Conservation (phyloP, 2,888 invertebrate genomes). For the Erebia aethiops region DNA sequence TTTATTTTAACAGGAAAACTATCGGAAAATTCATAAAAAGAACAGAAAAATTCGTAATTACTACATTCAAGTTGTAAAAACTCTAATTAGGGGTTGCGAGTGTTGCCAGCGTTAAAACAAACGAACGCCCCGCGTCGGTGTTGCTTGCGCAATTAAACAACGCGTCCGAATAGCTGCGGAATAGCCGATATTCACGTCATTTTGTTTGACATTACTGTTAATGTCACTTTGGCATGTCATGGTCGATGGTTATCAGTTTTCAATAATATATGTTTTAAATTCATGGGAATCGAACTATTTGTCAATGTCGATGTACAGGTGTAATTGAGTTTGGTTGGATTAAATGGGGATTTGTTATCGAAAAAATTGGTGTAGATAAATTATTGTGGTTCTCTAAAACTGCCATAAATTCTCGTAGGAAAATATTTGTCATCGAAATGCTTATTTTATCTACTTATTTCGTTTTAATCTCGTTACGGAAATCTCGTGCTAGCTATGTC, state of each 20-base stretch:
- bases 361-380: not conserved
- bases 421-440: too few species aligned
- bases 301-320: constrained; percentile 41
- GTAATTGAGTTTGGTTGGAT: constrained; percentile 43
- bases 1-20: not conserved
- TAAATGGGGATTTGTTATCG: constrained; percentile 19
- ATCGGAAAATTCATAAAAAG: constrained; percentile 17
- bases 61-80: constrained; percentile 22
- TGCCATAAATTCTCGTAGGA: not conserved
- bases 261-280: constrained; percentile 63
- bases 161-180: constrained; percentile 71
- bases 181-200: constrained; percentile 71
- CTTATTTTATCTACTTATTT: too few species aligned
- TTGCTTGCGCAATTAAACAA: constrained; percentile 69
- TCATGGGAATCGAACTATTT: constrained; percentile 52
- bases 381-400: not conserved
- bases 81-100: constrained; percentile 30
- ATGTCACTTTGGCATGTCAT: constrained; percentile 80
- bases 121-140: constrained; percentile 49
- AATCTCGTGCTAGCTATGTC: too few species aligned
- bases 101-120: constrained; percentile 39
- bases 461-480: too few species aligned
- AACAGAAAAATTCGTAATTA: constrained; percentile 18
- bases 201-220: constrained; percentile 78
- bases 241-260: constrained; percentile 60